Percentiles rank a stretch among this genome's conserved stretches.
Conservation (phyloP, 2,888 invertebrate species). For the Pseudolycoriella hygida region DNA sequence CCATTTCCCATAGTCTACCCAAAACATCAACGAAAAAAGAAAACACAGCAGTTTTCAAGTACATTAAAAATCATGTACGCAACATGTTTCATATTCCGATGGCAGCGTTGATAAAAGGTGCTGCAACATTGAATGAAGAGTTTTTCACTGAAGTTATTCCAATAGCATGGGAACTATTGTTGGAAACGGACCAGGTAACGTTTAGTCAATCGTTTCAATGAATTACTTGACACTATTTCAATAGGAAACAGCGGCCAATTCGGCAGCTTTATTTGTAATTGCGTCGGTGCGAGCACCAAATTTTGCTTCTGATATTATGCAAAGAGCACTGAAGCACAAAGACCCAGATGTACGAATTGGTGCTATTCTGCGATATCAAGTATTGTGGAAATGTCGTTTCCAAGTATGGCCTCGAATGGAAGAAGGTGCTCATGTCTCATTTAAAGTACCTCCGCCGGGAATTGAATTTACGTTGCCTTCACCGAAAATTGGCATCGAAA, state of each 20-base stretch:
- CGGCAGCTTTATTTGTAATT: constrained; percentile 81
- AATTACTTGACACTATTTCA: not conserved
- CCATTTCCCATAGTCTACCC: constrained; percentile 20
- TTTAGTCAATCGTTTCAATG: not conserved
- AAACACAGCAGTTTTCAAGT: constrained; percentile 55
- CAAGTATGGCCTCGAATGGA: constrained; percentile 99
- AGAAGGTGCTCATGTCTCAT: constrained; percentile 84
- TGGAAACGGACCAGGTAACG: constrained; percentile 58
- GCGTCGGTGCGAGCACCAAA: constrained; percentile 84
- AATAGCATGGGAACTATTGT: constrained; percentile 85
- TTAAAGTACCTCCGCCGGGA: constrained; percentile 97
- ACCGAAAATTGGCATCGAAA: constrained; percentile 94
- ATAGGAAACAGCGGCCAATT: constrained; percentile 64
- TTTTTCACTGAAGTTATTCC: constrained; percentile 75
- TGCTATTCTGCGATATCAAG: constrained; percentile 76
- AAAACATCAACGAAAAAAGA: constrained; percentile 24
- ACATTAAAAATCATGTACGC: constrained; percentile 62
- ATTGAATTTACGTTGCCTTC: constrained; percentile 98
- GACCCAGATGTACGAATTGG: constrained; percentile 69
- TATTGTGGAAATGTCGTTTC: constrained; percentile 89
- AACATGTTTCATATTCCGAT: constrained; percentile 81
- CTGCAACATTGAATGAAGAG: constrained; percentile 74
- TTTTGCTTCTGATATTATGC: constrained; percentile 79
- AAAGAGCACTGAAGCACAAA: constrained; percentile 65
- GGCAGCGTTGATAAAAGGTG: constrained; percentile 73